Base-by-base conservation (phyloP, 2,797 vertebrate species). In the Aulostomus chinensis region DNA sequence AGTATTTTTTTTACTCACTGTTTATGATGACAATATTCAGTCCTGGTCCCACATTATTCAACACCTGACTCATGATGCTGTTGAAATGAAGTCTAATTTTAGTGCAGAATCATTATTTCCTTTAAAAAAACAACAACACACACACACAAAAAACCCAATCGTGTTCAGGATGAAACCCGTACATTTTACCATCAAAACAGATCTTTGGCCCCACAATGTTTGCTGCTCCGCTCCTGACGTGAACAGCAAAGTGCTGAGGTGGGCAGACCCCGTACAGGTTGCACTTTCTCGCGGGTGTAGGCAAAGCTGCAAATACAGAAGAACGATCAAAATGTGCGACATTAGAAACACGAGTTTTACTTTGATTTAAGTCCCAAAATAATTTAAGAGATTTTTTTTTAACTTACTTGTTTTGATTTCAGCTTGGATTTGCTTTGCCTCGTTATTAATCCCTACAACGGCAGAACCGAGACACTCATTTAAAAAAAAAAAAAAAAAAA, bases 11-110 rank as follows among this genome's bases (percentile, higher is more conserved):
- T n/a, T n/a, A 86, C 93, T 90, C 83, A 98, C 96, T 92, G 0
- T 97, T 92, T 46, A 95, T 62, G 40, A 94, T 50, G 0, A 83
- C 94, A 0, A 96, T 78, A 64, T 98, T 97, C 53, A 98, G 78
- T 14, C 95, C 96, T 64, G 74, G 71, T 53, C 92, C 93, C 20
- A 95, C 54, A 1, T 97, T 96, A 73, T 95, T 94, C 45, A 80
- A 59, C 43, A 91, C 52, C 0, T 76, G 70, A 64, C 93, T 96
- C 93, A 98, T 94, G 63, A 97, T 58, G 4, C 95, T 97, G 82
- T 39, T 38, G 52, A 73, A 24, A 72, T 7, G 21, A 43, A 16
- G 18, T 26, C 22, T 6, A 55, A 18, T 55, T 41, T 42, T 9
- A 47, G 9, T 8, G 20, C 17, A 40, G 15, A 26, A 14, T 12